phyloP scores from a whole-genome alignment of 1,140 invertebrate genomes.

The Apolygus lucorum region DNA sequence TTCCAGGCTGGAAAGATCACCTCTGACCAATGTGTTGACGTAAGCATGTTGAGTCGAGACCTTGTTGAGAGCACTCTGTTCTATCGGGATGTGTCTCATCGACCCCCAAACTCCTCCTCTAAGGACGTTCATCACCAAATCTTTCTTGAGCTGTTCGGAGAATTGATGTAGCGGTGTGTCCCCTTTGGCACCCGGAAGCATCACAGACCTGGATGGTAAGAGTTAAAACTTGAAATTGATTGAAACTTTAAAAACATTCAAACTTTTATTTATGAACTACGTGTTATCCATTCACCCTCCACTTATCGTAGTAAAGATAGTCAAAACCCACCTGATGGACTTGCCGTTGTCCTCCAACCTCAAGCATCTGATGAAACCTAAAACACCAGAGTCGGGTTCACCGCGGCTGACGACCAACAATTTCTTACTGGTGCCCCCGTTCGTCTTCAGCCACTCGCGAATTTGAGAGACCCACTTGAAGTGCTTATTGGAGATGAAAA shows the following conservation, averaged over 20 bases:
- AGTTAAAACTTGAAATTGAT: background rate
- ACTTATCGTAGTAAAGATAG: no score
- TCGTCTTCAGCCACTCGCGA: constrained; percentile 56
- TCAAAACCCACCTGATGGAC: constrained; percentile 38
- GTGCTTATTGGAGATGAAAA: constrained; percentile 42
- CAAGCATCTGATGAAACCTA: constrained; percentile 84
- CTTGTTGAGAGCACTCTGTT: background rate
- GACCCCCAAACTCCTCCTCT: constrained; percentile 62
- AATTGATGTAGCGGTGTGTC: background rate
- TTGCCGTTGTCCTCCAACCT: constrained; percentile 64
- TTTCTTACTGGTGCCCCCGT: constrained; percentile 47
- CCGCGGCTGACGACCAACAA: constrained; percentile 61
- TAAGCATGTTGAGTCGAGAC: constrained; percentile 66
- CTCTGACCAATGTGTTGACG: constrained; percentile 79
- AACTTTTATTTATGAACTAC: background rate
- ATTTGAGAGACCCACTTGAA: constrained; percentile 74
- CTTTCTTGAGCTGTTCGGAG: constrained; percentile 51
- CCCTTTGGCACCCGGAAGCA: background rate
- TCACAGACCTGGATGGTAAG: background rate
- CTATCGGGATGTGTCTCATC: background rate
- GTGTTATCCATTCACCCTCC: no score
- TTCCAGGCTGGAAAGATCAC: constrained; percentile 81
- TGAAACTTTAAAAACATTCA: no score
- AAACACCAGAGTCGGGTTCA: constrained; percentile 60
- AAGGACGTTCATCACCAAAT: constrained; percentile 42